Evolutionary conservation across 2,888 invertebrate genomes (phyloP).

Genomic region (Hedychridium roseum): DNA sequence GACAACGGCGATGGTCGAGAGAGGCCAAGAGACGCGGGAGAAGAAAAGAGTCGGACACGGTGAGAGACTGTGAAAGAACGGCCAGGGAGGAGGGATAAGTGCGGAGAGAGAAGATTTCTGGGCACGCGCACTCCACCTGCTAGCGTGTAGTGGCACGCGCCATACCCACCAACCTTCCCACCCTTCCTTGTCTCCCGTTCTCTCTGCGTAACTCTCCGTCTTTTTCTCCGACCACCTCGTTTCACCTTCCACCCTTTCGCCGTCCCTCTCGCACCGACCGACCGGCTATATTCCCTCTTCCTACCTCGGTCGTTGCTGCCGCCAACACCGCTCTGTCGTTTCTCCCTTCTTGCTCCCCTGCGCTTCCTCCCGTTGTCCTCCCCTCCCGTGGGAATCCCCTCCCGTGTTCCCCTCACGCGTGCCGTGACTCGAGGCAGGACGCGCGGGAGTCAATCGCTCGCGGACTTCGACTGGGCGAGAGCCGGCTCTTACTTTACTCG

Average conservation of each 20-base stretch:
- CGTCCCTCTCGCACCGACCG: conserved; percentile 28
- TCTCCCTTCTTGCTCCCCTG: conserved; percentile 13
- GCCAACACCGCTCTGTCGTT: conserved; percentile 5
- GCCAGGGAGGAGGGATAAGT: conserved; percentile 17
- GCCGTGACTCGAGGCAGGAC: conserved; percentile 52
- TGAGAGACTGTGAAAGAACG: conserved; percentile 24
- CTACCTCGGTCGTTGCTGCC: conserved; percentile 19
- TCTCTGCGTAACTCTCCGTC: conserved; percentile 41
- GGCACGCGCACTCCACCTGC: conserved; percentile 63
- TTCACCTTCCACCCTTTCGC: conserved; percentile 7
- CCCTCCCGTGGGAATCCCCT: conserved; percentile 49
- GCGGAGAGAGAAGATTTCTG: conserved; percentile 47
- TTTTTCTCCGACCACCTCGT: too few relatives aligned
- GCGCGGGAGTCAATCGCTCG: conserved; percentile 61
- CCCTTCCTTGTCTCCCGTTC: conserved; percentile 64
- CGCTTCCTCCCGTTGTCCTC: conserved; percentile 45
- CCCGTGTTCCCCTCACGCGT: conserved; percentile 55
- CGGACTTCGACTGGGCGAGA: conserved; percentile 57
- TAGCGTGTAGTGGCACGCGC: conserved; percentile 61
- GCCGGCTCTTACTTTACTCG: conserved; percentile 20
- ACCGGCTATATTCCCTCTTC: conserved; percentile 16
- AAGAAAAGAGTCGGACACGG: conserved; percentile 8
- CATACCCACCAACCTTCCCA: conserved; percentile 48
- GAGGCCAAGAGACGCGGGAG: conserved; percentile 7
- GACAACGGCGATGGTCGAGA: conserved; percentile 13